phyloP scores from a whole-genome alignment of 2,797 vertebrate genomes.

The Crenichthys baileyi region DNA sequence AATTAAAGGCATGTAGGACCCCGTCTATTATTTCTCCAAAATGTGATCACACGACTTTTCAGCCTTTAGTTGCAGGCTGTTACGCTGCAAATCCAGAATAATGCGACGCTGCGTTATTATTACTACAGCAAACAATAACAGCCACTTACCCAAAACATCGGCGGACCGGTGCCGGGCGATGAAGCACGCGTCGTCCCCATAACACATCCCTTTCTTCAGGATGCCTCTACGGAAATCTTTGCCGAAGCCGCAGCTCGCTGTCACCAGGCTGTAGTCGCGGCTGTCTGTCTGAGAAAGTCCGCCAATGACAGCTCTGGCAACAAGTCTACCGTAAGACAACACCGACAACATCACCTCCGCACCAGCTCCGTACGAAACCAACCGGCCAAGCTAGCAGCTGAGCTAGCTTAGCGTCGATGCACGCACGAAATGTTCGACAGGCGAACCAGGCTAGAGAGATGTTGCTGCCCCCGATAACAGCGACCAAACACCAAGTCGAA shows the following conservation, averaged over 20 bases:
- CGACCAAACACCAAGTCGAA: not conserved
- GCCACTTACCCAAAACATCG: constrained; percentile 90
- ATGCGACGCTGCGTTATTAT: not conserved
- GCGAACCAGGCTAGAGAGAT: constrained; percentile 17
- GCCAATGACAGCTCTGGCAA: constrained; percentile 95
- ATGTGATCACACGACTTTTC: not conserved
- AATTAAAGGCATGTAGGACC: no score
- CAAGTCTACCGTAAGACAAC: constrained; percentile 90
- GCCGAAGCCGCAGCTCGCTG: constrained; percentile 96
- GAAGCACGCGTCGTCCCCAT: constrained; percentile 97
- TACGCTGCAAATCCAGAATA: no score
- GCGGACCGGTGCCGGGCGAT: constrained; percentile 91
- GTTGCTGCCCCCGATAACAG: constrained; percentile 9
- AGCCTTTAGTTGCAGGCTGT: not conserved
- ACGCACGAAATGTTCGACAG: constrained; percentile 27
- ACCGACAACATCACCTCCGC: constrained; percentile 93
- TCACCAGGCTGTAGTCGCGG: constrained; percentile 97
- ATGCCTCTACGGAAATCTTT: constrained; percentile 97
- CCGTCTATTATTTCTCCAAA: constrained; percentile 50
- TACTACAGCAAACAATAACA: constrained; percentile 19
- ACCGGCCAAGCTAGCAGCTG: constrained; percentile 75
- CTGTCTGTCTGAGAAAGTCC: constrained; percentile 97
- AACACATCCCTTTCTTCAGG: constrained; percentile 97
- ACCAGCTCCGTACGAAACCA: constrained; percentile 62
- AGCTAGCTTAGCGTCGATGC: constrained; percentile 53